These are phyloP conservation scores for Amphiduros pacificus DNA, from an alignment of 2,888 invertebrate species.

Conservation along the genomic window DNA sequence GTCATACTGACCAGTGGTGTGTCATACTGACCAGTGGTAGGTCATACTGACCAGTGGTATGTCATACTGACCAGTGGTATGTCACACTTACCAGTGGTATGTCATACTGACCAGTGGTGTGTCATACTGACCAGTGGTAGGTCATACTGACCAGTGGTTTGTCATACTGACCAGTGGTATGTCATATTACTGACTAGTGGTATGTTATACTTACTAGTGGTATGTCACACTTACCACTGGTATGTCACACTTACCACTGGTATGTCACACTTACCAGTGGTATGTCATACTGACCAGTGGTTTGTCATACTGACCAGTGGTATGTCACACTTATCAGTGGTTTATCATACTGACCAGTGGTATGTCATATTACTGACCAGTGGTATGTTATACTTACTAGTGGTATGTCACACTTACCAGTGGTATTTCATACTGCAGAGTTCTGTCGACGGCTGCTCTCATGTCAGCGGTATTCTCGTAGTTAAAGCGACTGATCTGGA, in stretches of 20 bases:
- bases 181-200: too few relatives aligned
- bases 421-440: conserved; percentile 47
- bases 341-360: conserved; percentile 28
- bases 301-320: too few relatives aligned
- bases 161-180: not conserved
- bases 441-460: conserved; percentile 48
- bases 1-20: too few relatives aligned
- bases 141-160: not conserved
- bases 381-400: too few relatives aligned
- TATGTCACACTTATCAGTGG: not conserved
- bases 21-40: too few relatives aligned
- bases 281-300: conserved; percentile 75
- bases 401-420: conserved; percentile 36
- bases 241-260: conserved; percentile 64
- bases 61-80: too few relatives aligned
- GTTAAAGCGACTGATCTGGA: conserved; percentile 77
- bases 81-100: too few relatives aligned
- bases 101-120: too few relatives aligned
- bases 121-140: too few relatives aligned
- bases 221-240: conserved; percentile 42
- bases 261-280: conserved; percentile 88
- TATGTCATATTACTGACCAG: too few relatives aligned
- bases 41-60: too few relatives aligned
- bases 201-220: too few relatives aligned
- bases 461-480: conserved; percentile 49